phyloP scores from a whole-genome alignment of 2,113 vertebrate species.

The Psophia crepitans region DNA sequence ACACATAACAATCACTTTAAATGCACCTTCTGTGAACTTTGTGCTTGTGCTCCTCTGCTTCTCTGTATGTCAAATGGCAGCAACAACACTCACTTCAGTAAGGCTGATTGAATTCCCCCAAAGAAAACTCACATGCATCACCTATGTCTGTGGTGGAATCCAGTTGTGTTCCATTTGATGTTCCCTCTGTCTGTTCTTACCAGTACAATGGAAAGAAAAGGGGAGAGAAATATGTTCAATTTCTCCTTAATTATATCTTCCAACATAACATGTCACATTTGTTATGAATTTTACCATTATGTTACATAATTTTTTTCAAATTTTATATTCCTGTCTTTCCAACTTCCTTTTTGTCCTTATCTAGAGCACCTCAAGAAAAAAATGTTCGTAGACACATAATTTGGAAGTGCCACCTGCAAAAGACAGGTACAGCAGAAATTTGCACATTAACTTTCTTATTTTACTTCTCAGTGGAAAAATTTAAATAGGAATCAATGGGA shows the following conservation, averaged over 20 bases:
- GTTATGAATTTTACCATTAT: background rate
- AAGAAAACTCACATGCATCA: background rate
- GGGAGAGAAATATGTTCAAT: background rate
- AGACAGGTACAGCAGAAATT: background rate
- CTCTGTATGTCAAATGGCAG: background rate
- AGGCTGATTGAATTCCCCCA: background rate
- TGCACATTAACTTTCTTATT: background rate
- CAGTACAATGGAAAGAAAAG: background rate
- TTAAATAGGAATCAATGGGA: background rate
- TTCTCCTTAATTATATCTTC: background rate
- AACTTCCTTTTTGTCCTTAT: background rate
- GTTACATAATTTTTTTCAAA: background rate
- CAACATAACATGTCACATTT: rapidly evolving
- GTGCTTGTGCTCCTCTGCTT: background rate
- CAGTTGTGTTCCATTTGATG: background rate
- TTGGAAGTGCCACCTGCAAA: background rate
- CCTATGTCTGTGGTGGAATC: background rate
- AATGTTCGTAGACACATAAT: background rate
- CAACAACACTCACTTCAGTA: background rate
- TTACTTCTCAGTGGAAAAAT: background rate
- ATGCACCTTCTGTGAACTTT: background rate
- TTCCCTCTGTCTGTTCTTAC: background rate
- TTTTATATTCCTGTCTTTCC: background rate
- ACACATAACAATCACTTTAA: background rate
- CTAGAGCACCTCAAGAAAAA: background rate